Conservation (phyloP, 1,140 invertebrate species). For the Condylostylus longicornis region DNA sequence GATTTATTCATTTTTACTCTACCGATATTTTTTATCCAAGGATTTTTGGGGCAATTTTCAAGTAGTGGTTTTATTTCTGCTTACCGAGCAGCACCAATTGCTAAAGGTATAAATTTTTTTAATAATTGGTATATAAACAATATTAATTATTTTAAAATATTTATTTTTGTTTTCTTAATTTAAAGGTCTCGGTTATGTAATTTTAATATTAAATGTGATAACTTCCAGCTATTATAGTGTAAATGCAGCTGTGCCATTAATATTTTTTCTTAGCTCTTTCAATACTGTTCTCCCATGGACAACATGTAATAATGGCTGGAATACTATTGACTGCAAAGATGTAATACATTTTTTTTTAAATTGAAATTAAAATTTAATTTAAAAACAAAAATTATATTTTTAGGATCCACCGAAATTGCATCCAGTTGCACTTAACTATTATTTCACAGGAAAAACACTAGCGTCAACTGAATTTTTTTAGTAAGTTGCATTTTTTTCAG, state of each 20-base stretch:
- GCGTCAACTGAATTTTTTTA: no score
- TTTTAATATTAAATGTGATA: constrained; percentile 12
- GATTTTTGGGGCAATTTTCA: constrained; percentile 27
- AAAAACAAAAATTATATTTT: no score
- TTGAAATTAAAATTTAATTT: no score
- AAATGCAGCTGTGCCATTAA: constrained; percentile 20
- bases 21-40: constrained; percentile 24
- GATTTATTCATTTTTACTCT: constrained; percentile 20
- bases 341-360: no score
- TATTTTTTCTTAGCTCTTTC: constrained; percentile 18
- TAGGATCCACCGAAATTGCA: no score
- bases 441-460: no score
- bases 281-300: constrained; percentile 22
- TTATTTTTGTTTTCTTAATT: neutral
- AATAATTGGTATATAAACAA: neutral
- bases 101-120: constrained; percentile 18
- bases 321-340: no score
- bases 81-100: constrained; percentile 22
- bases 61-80: constrained; percentile 27
- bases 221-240: constrained; percentile 18
- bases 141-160: neutral
- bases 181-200: constrained; percentile 25
- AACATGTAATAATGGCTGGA: neutral
- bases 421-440: no score
- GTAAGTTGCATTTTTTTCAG: no score